Conservation (phyloP, 1,140 invertebrate species). For the Philaenus spumarius region DNA sequence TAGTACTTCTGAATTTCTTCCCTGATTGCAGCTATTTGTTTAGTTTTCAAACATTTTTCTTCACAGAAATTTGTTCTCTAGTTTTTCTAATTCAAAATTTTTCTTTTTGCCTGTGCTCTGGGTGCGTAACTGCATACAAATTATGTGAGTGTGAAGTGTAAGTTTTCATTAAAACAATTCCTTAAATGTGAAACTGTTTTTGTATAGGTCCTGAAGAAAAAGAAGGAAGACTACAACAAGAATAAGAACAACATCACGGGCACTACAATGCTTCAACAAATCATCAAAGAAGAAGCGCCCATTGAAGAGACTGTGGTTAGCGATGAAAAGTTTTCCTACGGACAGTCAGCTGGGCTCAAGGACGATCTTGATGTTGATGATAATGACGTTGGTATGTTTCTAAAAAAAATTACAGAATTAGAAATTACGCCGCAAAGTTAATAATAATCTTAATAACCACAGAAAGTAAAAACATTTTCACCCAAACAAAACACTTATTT, state of each 20-base stretch:
- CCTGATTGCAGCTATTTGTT: no score
- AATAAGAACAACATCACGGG: constrained; percentile 40
- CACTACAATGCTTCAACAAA: not conserved
- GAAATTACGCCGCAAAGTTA: not conserved
- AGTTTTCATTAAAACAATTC: no score
- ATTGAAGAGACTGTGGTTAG: constrained; percentile 35
- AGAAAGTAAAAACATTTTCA: not conserved
- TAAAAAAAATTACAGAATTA: no score
- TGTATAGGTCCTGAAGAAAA: constrained; percentile 49
- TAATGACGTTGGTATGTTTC: constrained; percentile 56
- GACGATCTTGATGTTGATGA: constrained; percentile 68
- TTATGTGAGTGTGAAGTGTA: not conserved
- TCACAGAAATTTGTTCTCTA: no score
- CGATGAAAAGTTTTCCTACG: constrained; percentile 30
- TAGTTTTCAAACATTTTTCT: no score
- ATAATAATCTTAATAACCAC: not conserved
- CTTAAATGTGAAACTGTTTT: no score
- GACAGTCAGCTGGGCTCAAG: constrained; percentile 42
- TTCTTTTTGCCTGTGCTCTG: no score
- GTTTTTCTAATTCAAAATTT: no score
- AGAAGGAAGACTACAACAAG: constrained; percentile 46
- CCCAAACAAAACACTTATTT: not conserved
- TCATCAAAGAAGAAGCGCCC: constrained; percentile 26
- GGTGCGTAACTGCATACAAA: not conserved
- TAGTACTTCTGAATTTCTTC: no score